Base-by-base conservation (phyloP, 2,888 invertebrate genomes). In the Aricia artaxerxes region DNA sequence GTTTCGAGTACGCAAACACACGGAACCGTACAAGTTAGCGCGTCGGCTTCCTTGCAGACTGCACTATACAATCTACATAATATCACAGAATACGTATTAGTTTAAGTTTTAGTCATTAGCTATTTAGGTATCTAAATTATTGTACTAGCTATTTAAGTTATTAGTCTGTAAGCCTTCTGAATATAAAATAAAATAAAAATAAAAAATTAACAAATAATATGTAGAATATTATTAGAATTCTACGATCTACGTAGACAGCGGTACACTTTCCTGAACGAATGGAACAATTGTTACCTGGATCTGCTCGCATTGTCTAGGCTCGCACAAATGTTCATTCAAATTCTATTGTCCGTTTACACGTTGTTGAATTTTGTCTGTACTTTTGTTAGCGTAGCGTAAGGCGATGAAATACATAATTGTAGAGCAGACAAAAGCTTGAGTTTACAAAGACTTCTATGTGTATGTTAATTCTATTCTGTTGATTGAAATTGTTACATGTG, bases 21-120 rank as follows among this genome's bases (percentile, higher is more conserved):
- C 69, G 69, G 69, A 38, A 69, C 38, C 69, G 69, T 69, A 69
- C 69, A 69, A 69, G 69, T 69, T 69, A 35, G 69, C 31, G 64
- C 31, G 64, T 69, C 35, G 35, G 6, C 69, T 69, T 35, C 69
- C 69, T 38, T 38, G 24, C 64, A 31, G 35, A 16, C 69, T 38
- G 24, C 31, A 31, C 1, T n/a, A n/a, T 61, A 61, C 61, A 57
- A 57, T 64, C 64, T 64, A 69, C 69, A 35, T 38, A 13, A 4
- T 40, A 44, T 9, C 24, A 24, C 24, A 24, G 0, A 24, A 24
- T 24, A 24, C 24, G 24, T 24, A 24, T 24, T 24, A 24, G 24
- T 24, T 24, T 24, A 24, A 24, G 24, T 24, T 24, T 24, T 24
- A 24, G 24, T 24, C 24, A 24, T 24, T 24, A 24, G 24, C 24